phyloP scores from a whole-genome alignment of 2,797 vertebrate genomes.

The Enteromius mattozi region DNA sequence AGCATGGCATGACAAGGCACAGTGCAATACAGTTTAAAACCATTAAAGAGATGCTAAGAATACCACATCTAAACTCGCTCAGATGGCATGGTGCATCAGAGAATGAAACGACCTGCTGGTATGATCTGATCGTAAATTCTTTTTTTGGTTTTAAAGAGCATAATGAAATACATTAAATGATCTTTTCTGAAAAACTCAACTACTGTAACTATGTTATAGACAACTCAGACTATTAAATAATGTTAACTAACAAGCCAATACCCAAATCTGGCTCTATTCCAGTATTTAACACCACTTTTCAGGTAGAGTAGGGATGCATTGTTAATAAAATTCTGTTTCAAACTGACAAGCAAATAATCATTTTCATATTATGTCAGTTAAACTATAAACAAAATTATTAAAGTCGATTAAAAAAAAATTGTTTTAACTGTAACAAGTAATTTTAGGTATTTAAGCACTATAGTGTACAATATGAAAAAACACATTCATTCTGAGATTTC shows the following conservation, averaged over 20 bases:
- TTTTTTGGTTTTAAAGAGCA: neutral
- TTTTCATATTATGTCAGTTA: neutral
- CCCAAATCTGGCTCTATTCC: neutral
- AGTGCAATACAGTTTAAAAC: slow-evolving; percentile 19
- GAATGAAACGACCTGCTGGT: neutral
- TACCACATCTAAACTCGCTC: slow-evolving; percentile 19
- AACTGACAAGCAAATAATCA: neutral
- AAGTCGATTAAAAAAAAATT: neutral
- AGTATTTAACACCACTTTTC: neutral
- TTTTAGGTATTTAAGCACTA: neutral
- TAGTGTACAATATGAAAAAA: neutral
- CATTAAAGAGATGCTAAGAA: slow-evolving; percentile 26
- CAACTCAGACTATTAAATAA: neutral
- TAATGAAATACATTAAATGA: neutral
- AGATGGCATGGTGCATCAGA: neutral
- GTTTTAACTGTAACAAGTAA: neutral
- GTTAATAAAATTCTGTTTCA: neutral
- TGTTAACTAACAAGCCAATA: neutral
- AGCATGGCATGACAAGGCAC: slow-evolving; percentile 17
- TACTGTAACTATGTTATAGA: neutral
- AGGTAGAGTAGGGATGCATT: neutral
- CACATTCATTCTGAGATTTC: neutral
- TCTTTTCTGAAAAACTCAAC: neutral
- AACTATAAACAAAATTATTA: neutral
- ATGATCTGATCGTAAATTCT: neutral